Percentiles rank a stretch among this genome's conserved stretches.
Evolutionary conservation across 2,113 vertebrate genomes (phyloP).

Genomic region (Siphamia tubifer): DNA sequence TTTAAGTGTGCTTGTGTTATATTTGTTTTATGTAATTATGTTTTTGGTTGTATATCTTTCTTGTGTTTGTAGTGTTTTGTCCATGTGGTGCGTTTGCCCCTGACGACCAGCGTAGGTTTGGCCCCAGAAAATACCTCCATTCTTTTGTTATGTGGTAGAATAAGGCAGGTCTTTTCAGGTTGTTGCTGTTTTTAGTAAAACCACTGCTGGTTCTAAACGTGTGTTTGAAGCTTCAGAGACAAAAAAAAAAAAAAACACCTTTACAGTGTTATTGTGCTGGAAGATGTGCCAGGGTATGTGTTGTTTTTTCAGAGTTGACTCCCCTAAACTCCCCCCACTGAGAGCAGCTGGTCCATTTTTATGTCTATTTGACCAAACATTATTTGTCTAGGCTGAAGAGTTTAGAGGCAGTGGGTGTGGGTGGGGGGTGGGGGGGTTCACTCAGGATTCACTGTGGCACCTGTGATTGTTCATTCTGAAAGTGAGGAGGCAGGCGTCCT

Average conservation of each 20-base stretch:
- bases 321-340: conserved; percentile 12
- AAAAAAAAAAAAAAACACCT: too few relatives aligned
- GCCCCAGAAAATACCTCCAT: too few relatives aligned
- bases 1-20: too few relatives aligned
- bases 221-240: neutral
- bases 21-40: too few relatives aligned
- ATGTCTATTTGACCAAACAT: neutral
- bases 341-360: conserved; percentile 3
- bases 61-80: too few relatives aligned
- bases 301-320: conserved; percentile 3
- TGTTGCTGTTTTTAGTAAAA: neutral
- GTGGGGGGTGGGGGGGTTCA: too few relatives aligned
- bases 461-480: conserved; percentile 47
- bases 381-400: conserved; percentile 33
- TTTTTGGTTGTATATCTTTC: too few relatives aligned
- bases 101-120: too few relatives aligned
- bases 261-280: neutral
- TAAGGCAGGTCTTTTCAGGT: neutral
- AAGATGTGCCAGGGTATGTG: neutral
- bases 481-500: conserved; percentile 21
- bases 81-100: too few relatives aligned
- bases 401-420: conserved; percentile 3
- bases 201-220: neutral
- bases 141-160: too few relatives aligned
- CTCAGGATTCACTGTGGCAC: conserved; percentile 47